Evolutionary conservation across 2,797 vertebrate species (phyloP).

Genomic region (Salarias fasciatus): DNA sequence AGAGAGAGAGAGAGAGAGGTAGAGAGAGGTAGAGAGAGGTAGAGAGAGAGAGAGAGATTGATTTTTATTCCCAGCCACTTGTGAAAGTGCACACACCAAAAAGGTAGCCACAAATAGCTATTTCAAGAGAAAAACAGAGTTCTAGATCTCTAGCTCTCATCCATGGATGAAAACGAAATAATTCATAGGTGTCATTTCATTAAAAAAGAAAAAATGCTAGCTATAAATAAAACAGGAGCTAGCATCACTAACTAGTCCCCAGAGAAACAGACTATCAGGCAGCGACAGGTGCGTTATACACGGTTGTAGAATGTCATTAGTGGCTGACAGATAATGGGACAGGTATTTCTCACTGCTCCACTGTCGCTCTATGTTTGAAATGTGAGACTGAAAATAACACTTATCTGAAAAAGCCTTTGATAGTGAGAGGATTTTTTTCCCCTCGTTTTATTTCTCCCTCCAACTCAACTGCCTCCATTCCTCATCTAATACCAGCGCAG

Average conservation of each 20-base stretch:
- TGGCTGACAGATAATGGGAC: constrained; percentile 67
- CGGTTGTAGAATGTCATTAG: constrained; percentile 68
- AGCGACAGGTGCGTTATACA: constrained; percentile 61
- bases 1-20: no score
- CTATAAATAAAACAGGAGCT: constrained; percentile 78
- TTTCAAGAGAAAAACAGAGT: constrained; percentile 20
- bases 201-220: constrained; percentile 42
- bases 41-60: not conserved
- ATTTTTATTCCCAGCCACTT: constrained; percentile 7
- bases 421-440: constrained; percentile 28
- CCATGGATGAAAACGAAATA: constrained; percentile 53
- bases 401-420: constrained; percentile 64
- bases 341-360: constrained; percentile 47
- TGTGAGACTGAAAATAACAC: constrained; percentile 64
- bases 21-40: no score
- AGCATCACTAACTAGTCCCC: constrained; percentile 74
- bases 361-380: constrained; percentile 59
- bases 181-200: constrained; percentile 68
- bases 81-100: constrained; percentile 6
- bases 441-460: constrained; percentile 5
- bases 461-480: constrained; percentile 40
- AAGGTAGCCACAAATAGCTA: constrained; percentile 39
- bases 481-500: constrained; percentile 57
- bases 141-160: constrained; percentile 34
- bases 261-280: constrained; percentile 63